Evolutionary conservation across 1,140 invertebrate species (phyloP), one percentile per base, ranked within the genome.

Genomic region (Pectinophora gossypiella): DNA sequence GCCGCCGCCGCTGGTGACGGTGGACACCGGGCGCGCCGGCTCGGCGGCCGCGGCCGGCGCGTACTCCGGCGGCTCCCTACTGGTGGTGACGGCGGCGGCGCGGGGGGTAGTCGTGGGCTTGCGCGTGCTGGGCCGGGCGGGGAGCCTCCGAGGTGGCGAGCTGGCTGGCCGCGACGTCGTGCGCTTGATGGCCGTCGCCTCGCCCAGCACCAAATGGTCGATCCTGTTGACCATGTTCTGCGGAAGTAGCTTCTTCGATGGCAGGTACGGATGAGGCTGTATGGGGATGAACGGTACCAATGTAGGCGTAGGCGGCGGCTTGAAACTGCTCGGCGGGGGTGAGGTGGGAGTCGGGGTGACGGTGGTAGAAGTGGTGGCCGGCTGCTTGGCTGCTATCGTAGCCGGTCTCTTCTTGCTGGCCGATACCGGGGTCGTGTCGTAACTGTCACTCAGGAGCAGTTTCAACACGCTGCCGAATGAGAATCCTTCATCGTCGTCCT

Each of bases 401-500:
- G 58, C 38, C 19, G 51, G 44, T n/a, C n/a, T n/a, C 23, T 61
- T 49, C 49, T 62, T 71, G 13, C 59, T 67, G 0, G 70, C 47
- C 19, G 64, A 43, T 18, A 60, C 43, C 1, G 73, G 79, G 36
- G 76, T 85, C 10, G 76, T 59, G 44, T 83, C 85, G 36, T 81
- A 87, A 46, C 61, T 79, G 47, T 88, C 87, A 48, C 89, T 85
- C 18, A 91, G 85, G 18, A 91, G 62, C 2, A 91, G 57, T 59
- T 91, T 85, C 4, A 91, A 67, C 1, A 91, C 89, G 54, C 78
- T 90, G 51, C 90, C 90, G 19, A 91, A 83, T 0, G 90, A 91
- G 57, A 90, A 90, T 40, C 88, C 87, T 20, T 86, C 82, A 5
- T 88, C 82, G 1, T 87, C 83, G 10, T 89, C 84, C 6, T 76